Conservation (phyloP, 2,113 vertebrate genomes). For the Melierax canorus region DNA sequence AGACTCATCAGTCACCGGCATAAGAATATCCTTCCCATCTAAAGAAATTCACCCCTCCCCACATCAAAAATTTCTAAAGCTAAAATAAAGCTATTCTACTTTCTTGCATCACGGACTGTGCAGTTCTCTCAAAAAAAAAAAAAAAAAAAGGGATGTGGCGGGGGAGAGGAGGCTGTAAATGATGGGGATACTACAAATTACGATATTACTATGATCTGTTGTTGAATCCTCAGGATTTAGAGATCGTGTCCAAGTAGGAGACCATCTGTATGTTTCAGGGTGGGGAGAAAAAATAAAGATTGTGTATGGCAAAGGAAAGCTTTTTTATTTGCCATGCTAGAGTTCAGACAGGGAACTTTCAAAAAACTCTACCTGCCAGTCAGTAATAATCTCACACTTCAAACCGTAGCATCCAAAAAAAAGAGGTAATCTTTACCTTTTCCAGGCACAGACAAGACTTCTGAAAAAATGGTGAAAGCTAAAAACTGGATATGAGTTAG, state of each 20-base stretch:
- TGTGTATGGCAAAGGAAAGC: neutral
- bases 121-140: neutral
- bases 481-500: neutral
- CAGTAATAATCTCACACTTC: neutral
- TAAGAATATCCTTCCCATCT: neutral
- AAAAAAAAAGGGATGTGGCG: accelerated
- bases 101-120: neutral
- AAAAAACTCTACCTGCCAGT: neutral
- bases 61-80: neutral
- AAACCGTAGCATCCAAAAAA: neutral
- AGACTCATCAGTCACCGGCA: constrained; percentile 28
- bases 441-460: neutral
- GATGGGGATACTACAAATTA: neutral
- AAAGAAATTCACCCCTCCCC: neutral
- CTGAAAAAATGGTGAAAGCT: neutral
- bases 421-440: neutral
- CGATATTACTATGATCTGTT: neutral
- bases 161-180: neutral
- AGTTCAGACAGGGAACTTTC: neutral
- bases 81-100: neutral
- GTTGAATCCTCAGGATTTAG: neutral
- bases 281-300: neutral
- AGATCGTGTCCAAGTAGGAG: neutral
- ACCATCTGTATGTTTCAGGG: neutral
- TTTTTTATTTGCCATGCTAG: neutral